These are phyloP conservation scores for Apostichopus leukothele DNA, from an alignment of 53 echinoderm and acorn worm species.

Conservation along the genomic window DNA sequence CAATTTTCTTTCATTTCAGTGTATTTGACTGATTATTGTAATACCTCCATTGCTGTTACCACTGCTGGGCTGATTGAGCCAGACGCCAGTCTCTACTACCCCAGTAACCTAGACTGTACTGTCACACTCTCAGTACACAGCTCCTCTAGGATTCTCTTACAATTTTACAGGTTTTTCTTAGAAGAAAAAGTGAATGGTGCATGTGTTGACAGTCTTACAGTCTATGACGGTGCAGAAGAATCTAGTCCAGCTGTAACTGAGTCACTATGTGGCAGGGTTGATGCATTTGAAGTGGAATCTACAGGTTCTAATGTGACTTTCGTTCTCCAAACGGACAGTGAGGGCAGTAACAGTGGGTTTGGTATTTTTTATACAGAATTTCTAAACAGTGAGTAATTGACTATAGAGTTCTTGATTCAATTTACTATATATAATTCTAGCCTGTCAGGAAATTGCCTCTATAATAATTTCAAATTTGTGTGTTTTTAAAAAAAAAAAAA, in stretches of 20 bases:
- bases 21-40: slow-evolving; percentile 74
- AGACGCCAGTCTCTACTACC: slow-evolving; percentile 77
- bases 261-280: slow-evolving; percentile 69
- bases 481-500: neutral
- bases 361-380: slow-evolving; percentile 86
- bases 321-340: slow-evolving; percentile 72
- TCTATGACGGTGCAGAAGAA: slow-evolving; percentile 73
- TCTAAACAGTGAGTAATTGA: slow-evolving; percentile 68
- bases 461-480: too few species aligned
- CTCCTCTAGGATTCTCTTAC: slow-evolving; percentile 66
- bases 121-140: slow-evolving; percentile 48
- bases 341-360: slow-evolving; percentile 78
- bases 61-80: slow-evolving; percentile 85
- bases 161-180: slow-evolving; percentile 81
- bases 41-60: slow-evolving; percentile 65
- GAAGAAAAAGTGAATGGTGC: slow-evolving; percentile 71
- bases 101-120: slow-evolving; percentile 77
- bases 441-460: too few species aligned
- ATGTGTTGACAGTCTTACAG: slow-evolving; percentile 77
- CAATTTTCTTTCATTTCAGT: slow-evolving; percentile 55
- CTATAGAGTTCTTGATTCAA: neutral
- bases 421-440: too few species aligned
- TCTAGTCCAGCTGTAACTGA: slow-evolving; percentile 58
- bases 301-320: slow-evolving; percentile 62
- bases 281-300: slow-evolving; percentile 68